These are phyloP conservation scores for Zaprionus ornatus DNA, from an alignment of 1,140 invertebrate species.

Conservation along the genomic window DNA sequence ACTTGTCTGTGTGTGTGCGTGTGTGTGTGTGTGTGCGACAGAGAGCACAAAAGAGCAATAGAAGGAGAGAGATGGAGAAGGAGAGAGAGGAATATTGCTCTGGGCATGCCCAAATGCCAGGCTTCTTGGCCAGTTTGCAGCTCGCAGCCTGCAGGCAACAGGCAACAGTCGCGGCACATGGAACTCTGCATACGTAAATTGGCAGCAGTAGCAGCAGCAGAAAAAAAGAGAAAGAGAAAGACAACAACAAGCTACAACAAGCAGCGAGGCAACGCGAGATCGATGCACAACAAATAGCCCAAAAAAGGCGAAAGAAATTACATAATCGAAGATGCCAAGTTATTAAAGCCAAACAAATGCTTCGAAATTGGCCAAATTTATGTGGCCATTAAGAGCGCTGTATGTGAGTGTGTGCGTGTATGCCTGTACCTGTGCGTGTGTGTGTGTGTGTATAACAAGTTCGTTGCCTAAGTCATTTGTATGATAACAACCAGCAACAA, in stretches of 20 bases:
- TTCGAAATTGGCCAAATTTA: constrained; percentile 23
- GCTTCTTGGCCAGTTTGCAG: constrained; percentile 38
- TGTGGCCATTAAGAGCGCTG: constrained; percentile 25
- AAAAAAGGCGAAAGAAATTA: constrained; percentile 43
- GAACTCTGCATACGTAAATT: constrained; percentile 63
- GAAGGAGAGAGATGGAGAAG: background rate
- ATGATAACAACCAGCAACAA: constrained; percentile 22
- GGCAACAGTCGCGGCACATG: constrained; percentile 8
- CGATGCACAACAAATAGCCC: background rate
- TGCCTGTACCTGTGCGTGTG: background rate
- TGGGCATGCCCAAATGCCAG: constrained; percentile 48
- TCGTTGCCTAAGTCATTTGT: constrained; percentile 52
- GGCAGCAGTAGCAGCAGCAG: constrained; percentile 24
- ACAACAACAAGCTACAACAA: constrained; percentile 37
- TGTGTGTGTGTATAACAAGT: constrained; percentile 33
- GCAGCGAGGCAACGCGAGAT: constrained; percentile 21
- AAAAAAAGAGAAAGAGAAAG: constrained; percentile 53
- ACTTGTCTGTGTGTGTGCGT: constrained; percentile 18
- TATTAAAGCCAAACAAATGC: constrained; percentile 27
- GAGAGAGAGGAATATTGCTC: constrained; percentile 19
- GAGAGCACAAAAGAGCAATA: background rate
- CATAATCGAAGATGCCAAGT: constrained; percentile 36
- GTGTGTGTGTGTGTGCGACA: background rate
- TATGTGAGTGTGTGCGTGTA: background rate
- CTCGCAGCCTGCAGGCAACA: constrained; percentile 26